These are phyloP conservation scores for Phalacrocorax pelagicus DNA, from an alignment of 2,113 vertebrate genomes.

Conservation along the genomic window DNA sequence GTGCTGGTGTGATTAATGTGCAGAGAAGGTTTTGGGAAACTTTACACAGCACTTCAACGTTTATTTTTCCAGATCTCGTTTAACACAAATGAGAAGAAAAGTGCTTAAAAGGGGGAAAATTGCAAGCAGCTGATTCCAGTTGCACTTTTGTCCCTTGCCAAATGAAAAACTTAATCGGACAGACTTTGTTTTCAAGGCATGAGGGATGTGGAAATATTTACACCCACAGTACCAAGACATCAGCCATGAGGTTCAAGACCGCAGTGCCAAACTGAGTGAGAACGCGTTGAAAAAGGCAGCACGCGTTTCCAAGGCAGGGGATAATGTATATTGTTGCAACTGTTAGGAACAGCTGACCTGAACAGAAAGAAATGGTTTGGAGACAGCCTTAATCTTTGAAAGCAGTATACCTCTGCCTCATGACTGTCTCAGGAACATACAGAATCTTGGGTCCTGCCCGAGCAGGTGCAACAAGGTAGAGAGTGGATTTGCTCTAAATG, in stretches of 20 bases:
- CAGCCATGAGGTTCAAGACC: background rate
- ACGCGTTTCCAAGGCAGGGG: background rate
- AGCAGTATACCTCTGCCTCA: background rate
- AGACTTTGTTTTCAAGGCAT: slow-evolving; percentile 17
- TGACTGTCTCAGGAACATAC: background rate
- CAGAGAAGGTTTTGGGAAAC: background rate
- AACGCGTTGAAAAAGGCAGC: background rate
- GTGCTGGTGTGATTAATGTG: background rate
- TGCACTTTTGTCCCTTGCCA: slow-evolving; percentile 7
- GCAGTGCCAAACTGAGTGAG: background rate
- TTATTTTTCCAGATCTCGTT: slow-evolving; percentile 35
- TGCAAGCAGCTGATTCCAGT: slow-evolving; percentile 3
- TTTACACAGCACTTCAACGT: background rate
- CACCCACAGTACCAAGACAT: background rate
- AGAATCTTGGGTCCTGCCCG: background rate
- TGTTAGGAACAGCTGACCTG: background rate
- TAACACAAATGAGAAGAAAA: slow-evolving; percentile 25
- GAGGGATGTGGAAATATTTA: slow-evolving; percentile 44
- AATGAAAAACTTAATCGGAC: background rate
- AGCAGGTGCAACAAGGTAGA: background rate
- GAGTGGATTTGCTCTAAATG: background rate
- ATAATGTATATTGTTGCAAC: background rate
- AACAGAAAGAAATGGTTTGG: background rate
- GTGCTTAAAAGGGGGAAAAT: slow-evolving; percentile 6
- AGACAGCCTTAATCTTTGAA: background rate